Base-by-base conservation (phyloP, 2,888 invertebrate species). In the Calameuta filiformis region DNA sequence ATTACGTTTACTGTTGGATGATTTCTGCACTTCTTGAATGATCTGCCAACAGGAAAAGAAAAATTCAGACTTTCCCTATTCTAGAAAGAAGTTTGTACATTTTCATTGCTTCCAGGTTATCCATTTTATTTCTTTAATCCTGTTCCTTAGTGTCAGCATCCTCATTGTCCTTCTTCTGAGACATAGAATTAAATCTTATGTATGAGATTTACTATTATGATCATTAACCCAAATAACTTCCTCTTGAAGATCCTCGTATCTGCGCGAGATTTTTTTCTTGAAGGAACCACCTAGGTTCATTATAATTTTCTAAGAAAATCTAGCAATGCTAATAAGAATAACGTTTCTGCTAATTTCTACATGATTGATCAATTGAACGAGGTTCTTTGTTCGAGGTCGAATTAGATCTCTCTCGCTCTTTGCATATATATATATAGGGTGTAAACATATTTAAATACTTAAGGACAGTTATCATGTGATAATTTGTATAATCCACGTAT, bases 21-120 rank as follows among this genome's bases (percentile, higher is more conserved):
- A 77, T 11, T 33, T 31, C 15, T 73, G 77, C 69, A 68, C 68
- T 23, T 77, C 77, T 68, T 31, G 69, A 73, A 77, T 77, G 71
- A 77, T 77, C 77, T 77, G 77, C 12, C 34, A 76, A 31, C 15
- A n/a, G 35, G 35, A 73, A 73, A 23, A 15, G 12, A 73, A 33
- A 12, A 12, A 40, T 56, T 69, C 34, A 11, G 15, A 69, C 56
- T 56, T 56, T 56, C 56, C 56, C 23, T 56, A 56, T 56, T 56
- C 2, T 23, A 56, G 56, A 56, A 56, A 56, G 9, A 56, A 2
- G 6, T 9, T 56, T 23, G 6, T 56, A 56, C 56, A 56, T 56
- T 56, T 56, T 56, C 56, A 56, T 56, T 56, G 56, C 56, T 56
- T 56, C 56, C 56, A 56, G 56, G 56, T 56, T 56, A 56, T 23